Conservation (phyloP, 2,113 vertebrate genomes). For the Formicarius rufipectus region DNA sequence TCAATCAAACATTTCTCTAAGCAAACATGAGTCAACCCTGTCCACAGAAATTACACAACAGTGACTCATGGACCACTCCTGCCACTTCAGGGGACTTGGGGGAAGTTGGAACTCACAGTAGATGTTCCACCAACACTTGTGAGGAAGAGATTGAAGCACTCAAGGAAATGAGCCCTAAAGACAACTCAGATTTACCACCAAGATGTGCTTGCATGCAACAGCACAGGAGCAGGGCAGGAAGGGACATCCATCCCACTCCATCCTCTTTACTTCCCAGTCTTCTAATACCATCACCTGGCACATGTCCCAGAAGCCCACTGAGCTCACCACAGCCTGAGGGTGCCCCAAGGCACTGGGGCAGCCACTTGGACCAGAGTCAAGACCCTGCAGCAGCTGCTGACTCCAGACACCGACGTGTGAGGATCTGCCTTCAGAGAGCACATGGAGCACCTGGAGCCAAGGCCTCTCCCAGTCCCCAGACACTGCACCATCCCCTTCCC, state of each 20-base stretch:
- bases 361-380: neutral
- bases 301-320: neutral
- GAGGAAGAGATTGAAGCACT: neutral
- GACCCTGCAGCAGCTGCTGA: neutral
- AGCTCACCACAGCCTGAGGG: neutral
- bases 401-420: fast-evolving
- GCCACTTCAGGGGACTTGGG: neutral
- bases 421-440: neutral
- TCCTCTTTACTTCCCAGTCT: neutral
- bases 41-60: neutral
- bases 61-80: neutral
- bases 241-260: neutral
- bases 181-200: neutral
- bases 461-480: neutral
- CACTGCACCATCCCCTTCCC: neutral
- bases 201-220: neutral
- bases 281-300: neutral
- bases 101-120: neutral
- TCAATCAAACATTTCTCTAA: neutral
- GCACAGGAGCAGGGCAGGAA: neutral
- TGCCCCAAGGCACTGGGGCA: neutral
- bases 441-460: neutral
- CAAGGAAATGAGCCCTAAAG: neutral
- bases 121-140: neutral
- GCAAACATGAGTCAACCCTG: neutral